phyloP scores from a whole-genome alignment of 2,797 vertebrate species.

The Malacoraja senta region DNA sequence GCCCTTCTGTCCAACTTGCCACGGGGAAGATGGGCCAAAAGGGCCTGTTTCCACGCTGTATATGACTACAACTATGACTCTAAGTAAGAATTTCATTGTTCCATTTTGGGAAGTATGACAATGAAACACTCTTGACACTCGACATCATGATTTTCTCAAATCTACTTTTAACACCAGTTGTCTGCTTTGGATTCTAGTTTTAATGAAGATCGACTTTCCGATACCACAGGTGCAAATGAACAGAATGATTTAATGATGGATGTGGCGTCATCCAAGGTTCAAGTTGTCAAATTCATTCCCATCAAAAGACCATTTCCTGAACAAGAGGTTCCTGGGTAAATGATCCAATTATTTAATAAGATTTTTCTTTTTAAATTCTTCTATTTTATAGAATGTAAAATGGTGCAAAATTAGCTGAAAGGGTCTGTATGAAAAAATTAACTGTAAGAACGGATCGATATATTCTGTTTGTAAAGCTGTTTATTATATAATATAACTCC shows the following conservation, averaged over 20 bases:
- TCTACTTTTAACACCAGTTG: background rate
- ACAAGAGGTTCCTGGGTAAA: background rate
- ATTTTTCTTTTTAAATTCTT: background rate
- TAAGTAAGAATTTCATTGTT: too few relatives aligned
- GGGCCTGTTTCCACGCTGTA: too few relatives aligned
- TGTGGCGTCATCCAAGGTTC: background rate
- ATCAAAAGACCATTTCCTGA: background rate
- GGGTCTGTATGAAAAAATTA: background rate
- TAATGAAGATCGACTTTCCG: background rate
- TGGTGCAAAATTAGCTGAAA: background rate
- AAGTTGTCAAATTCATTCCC: background rate
- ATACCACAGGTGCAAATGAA: background rate
- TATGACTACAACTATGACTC: too few relatives aligned
- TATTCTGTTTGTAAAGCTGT: background rate
- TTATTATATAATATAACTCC: background rate
- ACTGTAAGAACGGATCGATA: background rate
- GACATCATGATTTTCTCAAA: background rate
- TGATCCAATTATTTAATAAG: background rate
- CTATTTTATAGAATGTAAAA: background rate
- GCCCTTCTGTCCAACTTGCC: too few relatives aligned
- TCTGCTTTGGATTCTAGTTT: slow-evolving; percentile 14
- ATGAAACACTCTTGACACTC: too few relatives aligned
- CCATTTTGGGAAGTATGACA: too few relatives aligned
- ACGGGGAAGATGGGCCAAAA: too few relatives aligned
- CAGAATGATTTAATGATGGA: background rate